These are phyloP conservation scores for Bombyx mori DNA, from an alignment of 1,140 invertebrate genomes.

Conservation along the genomic window ASM3026992v2 NC_085118.1:7788001-7788500, in stretches of 20 bases:
- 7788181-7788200: conserved; percentile 43
- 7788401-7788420: background rate
- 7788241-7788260: conserved; percentile 2
- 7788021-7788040: no score
- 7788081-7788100: conserved; percentile 54
- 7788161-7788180: conserved; percentile 43
- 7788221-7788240: no score
- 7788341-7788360: background rate
- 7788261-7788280: background rate
- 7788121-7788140: conserved; percentile 50
- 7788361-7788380: conserved; percentile 5
- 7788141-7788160: conserved; percentile 44
- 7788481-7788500: no score
- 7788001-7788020: no score
- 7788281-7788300: no score
- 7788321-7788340: no score
- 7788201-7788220: background rate
- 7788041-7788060: conserved; percentile 27
- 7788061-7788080: conserved; percentile 53
- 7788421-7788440: background rate
- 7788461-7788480: no score
- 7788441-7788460: no score
- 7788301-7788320: no score
- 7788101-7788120: conserved; percentile 59
- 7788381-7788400: background rate